Base-by-base conservation (phyloP, 2,113 vertebrate genomes). In the Dascyllus trimaculatus region DNA sequence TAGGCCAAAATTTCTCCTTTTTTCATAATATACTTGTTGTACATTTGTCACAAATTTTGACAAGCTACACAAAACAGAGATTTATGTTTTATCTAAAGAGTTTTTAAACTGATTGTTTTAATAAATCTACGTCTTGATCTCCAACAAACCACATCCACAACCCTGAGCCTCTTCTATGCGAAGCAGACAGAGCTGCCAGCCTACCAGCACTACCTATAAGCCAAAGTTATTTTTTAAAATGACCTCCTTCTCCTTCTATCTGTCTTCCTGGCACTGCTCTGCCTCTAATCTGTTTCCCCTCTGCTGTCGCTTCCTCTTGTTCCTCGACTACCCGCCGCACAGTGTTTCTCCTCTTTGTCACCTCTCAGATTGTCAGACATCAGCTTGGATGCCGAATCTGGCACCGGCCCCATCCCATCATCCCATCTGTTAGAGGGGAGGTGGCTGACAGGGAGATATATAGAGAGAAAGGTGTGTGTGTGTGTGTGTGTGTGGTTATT, bases 351-450 rank as follows among this genome's bases (percentile, higher is more conserved):
- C 68, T 72, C 40, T 65, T 58, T 75, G 59, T 79, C 77, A 84
- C 65, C 17, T 75, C 68, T 89, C 79, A 85, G 78, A 87, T 58
- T 74, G 79, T 82, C 78, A 85, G 78, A 53, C 76, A 38, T 52
- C 80, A 40, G 76, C 80, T 48, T 57, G 84, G 80, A 80, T 75
- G 62, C 60, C 4, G 26, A 71, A 75, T 57, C 64, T 91, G 78
- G 80, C 81, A 68, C 21, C 48, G 70, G 45, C 62, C 65, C 64
- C 78, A 32, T 87, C 89, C 64, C 65, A 76, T 84, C 78, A 69
- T 78, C 86, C 87, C 81, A 85, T 90, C 91, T 93, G 89, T 88
- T 79, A 71, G 79, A 75, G 22, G 43, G 52, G 68, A 59, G 80
- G 46, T 38, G 29, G n/a, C 75, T 63, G 70, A 71, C 54, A 35